Percentiles rank a stretch among this genome's conserved stretches.
These are phyloP conservation scores for Phoxinus dragarum DNA, from an alignment of 2,797 vertebrate genomes.

Conservation along the genomic window DNA sequence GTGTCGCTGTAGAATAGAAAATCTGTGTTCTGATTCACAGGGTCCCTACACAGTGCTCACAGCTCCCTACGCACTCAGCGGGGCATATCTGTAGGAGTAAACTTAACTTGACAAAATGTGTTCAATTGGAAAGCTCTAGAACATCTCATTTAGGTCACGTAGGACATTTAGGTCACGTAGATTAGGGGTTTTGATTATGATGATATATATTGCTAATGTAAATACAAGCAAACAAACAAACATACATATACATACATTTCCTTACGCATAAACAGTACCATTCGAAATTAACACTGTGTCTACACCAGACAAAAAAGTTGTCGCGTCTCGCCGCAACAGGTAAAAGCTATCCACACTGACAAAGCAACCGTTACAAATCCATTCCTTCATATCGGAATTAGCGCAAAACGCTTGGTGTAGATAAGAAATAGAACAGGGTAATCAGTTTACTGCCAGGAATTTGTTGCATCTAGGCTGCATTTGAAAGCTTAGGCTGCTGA, in stretches of 20 bases:
- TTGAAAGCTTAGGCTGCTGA: no score
- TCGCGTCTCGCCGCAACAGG: no score
- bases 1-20: not conserved
- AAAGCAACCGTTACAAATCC: no score
- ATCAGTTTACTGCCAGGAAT: no score
- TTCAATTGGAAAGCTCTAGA: constrained; percentile 4
- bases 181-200: not conserved
- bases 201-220: not conserved
- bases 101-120: not conserved
- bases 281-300: accelerated
- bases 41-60: not conserved
- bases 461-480: no score
- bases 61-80: not conserved
- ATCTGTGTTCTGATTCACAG: not conserved
- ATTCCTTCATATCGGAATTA: no score
- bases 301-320: not conserved
- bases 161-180: not conserved
- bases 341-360: no score
- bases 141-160: no score
- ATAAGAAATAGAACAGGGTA: no score
- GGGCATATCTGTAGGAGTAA: not conserved
- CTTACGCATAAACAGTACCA: not conserved
- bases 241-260: not conserved
- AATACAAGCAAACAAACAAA: not conserved
- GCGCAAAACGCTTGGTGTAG: no score